Evolutionary conservation across 2,797 vertebrate species (phyloP), one percentile per base, ranked within the genome.

Genomic region (Pipistrellus pipistrellus): DNA sequence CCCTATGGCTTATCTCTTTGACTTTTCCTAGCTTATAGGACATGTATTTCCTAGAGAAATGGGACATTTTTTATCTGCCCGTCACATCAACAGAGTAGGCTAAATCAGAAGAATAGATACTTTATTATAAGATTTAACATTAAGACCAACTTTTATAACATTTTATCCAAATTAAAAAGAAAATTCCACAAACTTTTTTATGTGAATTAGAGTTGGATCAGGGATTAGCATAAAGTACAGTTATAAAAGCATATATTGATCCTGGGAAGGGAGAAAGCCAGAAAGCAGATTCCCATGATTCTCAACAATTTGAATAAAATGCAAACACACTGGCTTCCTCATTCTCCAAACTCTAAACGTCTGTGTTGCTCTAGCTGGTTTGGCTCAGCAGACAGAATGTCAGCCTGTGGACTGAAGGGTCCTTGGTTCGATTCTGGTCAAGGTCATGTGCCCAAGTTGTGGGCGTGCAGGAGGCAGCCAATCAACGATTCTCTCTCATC

Each of bases 311-410:
- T 44, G 86, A 94, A 68, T 55, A 94, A 68, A 69, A 92, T n/a
- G 6, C 30, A 87, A 76, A 55, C 69, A 77, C 64, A 75, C 0
- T 35, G 57, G 6, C 55, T 78, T 91, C 51, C 86, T 93, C 48
- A 12, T 15, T 86, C 48, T 53, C 38, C 59, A 97, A 83, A 97
- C 90, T 94, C 53, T 89, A 97, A 97, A 97, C 95, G 96, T 59
- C 57, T 27, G 25, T 62, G 59, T 30, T 62, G 59, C 59, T 27
- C 59, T 30, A 30, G 27, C 12, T 59, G 25, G 59, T 30, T 62
- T 30, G 27, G 59, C 12, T 62, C 59, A 30, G 59, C 59, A 62
- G 59, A 30, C 30, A 62, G 59, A 30, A 62, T 13, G 59, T 62
- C 59, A 62, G 59, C 59, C 59, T 62, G 59, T 62, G 27, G 27